These are phyloP conservation scores for Limnephilus lunatus DNA, from an alignment of 2,888 invertebrate species.

Conservation along the genomic window DNA sequence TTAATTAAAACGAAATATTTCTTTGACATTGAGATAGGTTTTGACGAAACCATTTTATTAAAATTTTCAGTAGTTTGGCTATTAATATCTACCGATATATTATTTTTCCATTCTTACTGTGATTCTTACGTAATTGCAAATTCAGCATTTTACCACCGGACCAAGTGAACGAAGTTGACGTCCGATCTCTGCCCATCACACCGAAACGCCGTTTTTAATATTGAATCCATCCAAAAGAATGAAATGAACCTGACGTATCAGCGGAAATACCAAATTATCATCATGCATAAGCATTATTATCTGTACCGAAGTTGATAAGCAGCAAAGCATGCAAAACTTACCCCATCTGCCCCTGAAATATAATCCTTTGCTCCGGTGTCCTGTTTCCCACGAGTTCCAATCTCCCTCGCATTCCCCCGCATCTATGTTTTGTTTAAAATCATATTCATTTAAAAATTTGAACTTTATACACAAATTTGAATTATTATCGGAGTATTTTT, in stretches of 20 bases:
- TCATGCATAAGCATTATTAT: conserved; percentile 14
- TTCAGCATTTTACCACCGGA: neutral
- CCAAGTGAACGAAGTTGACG: neutral
- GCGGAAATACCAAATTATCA: conserved; percentile 37
- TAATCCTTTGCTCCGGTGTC: conserved; percentile 39
- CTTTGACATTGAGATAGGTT: no score
- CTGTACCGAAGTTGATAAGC: neutral
- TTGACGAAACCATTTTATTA: no score
- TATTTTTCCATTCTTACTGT: no score
- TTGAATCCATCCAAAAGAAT: neutral
- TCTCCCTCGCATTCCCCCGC: neutral
- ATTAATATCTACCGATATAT: no score
- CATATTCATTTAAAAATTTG: neutral
- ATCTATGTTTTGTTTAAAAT: neutral
- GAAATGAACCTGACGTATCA: conserved; percentile 14
- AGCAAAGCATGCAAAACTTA: conserved; percentile 15
- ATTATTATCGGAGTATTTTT: neutral
- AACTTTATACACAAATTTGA: neutral
- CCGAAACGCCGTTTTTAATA: neutral
- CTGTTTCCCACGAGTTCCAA: conserved; percentile 33
- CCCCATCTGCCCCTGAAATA: conserved; percentile 35
- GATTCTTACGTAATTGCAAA: neutral
- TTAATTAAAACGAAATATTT: no score
- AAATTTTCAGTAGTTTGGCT: no score
- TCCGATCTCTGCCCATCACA: neutral